Percentiles rank a stretch among this genome's conserved stretches.
These are phyloP conservation scores for Coenonympha arcania DNA, from an alignment of 2,888 invertebrate genomes.

Conservation along the genomic window DNA sequence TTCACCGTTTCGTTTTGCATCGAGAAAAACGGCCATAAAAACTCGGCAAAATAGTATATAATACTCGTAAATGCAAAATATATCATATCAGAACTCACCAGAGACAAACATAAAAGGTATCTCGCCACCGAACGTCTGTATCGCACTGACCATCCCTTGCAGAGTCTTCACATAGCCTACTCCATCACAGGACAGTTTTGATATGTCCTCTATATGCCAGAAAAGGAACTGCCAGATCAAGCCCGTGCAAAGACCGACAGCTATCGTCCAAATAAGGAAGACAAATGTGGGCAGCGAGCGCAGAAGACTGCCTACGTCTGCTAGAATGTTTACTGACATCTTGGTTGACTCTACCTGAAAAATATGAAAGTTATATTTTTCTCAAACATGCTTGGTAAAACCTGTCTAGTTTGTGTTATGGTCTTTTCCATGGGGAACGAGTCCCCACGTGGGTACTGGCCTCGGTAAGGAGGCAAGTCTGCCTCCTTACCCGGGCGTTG, in stretches of 20 bases:
- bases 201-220: constrained; percentile 86
- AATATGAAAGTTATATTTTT: too few relatives aligned
- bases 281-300: constrained; percentile 78
- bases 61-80: too few relatives aligned
- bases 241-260: constrained; percentile 87
- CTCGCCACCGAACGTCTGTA: constrained; percentile 89
- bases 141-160: constrained; percentile 81
- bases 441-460: too few relatives aligned
- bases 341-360: constrained; percentile 77
- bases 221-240: constrained; percentile 91
- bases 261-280: constrained; percentile 86
- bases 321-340: constrained; percentile 78
- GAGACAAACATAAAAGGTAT: constrained; percentile 90
- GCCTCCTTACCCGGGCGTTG: too few relatives aligned
- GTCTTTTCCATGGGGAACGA: too few relatives aligned
- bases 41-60: too few relatives aligned
- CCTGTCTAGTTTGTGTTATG: too few relatives aligned
- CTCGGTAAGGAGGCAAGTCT: too few relatives aligned
- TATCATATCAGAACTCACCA: constrained; percentile 69
- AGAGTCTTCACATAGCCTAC: constrained; percentile 79
- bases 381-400: too few relatives aligned
- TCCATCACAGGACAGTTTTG: constrained; percentile 57
- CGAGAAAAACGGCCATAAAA: too few relatives aligned
- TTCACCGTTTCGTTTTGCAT: too few relatives aligned
- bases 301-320: constrained; percentile 80